Evolutionary conservation across 2,797 vertebrate genomes (phyloP).

Genomic region (Acestrorhynchus altus): DNA sequence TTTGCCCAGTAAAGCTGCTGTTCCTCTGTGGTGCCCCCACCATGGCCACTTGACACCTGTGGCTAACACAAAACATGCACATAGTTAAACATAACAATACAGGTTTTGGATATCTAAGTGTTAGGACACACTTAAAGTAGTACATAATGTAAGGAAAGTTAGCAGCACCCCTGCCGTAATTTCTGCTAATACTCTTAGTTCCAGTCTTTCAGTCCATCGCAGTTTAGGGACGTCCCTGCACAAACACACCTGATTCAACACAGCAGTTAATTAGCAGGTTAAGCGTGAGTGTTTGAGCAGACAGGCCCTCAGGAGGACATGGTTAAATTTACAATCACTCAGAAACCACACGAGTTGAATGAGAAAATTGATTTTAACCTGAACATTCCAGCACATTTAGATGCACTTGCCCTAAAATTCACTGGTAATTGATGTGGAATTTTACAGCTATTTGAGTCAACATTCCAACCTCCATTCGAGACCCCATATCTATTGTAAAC

Average conservation of each 20-base stretch:
- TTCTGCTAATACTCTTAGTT: too few relatives aligned
- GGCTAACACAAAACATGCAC: constrained; percentile 74
- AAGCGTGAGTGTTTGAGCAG: not conserved
- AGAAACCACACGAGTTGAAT: too few relatives aligned
- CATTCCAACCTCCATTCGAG: too few relatives aligned
- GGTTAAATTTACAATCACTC: not conserved
- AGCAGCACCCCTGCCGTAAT: too few relatives aligned
- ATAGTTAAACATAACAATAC: constrained; percentile 3
- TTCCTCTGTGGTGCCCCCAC: constrained; percentile 88
- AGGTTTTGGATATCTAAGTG: not conserved
- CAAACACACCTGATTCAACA: constrained; percentile 7
- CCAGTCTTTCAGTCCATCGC: too few relatives aligned
- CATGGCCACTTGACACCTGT: constrained; percentile 90
- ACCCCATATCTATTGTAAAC: too few relatives aligned
- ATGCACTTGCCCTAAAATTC: too few relatives aligned
- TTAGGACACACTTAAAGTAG: constrained; percentile 7
- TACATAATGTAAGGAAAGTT: not conserved
- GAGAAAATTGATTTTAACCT: too few relatives aligned
- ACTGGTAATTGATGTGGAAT: too few relatives aligned
- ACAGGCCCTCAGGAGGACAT: not conserved
- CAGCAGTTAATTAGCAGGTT: not conserved
- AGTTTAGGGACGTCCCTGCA: not conserved
- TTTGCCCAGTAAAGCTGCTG: constrained; percentile 99
- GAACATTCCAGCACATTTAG: too few relatives aligned
- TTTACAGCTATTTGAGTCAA: too few relatives aligned